Base-by-base conservation (phyloP, 2,888 invertebrate genomes). In the Leistus spinibarbis region DNA sequence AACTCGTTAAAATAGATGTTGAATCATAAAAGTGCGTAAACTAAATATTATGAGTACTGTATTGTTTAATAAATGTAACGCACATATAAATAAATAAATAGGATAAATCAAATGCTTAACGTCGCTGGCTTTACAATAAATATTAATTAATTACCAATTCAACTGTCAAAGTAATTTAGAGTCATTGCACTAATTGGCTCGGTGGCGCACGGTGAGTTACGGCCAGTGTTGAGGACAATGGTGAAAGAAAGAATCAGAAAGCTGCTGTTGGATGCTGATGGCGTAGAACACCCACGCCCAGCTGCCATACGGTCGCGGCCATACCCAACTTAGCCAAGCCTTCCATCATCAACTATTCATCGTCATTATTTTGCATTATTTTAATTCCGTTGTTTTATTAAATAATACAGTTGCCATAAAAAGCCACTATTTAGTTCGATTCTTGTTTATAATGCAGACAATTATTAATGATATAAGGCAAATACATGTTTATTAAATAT, bases 81-180 rank as follows among this genome's bases (percentile, higher is more conserved):
- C 64, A 40, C 40, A 40, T 40, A 40, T 40, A 13, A 10, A 40
- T 40, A 13, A 10, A 40, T 40, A 40, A 40, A 27, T 27, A 67
- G n/a, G 73, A 73, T 73, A 73, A 73, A 73, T 73, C 73, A 73
- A 73, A 67, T 54, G 72, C 67, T 73, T 73, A 67, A 73, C 66
- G 73, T 66, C 53, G 53, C 10, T 40, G 23, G 20, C 54, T 57
- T 40, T 54, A 57, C 64, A 27, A 75, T 75, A 75, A 75, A 75
- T 75, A 75, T 75, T 75, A 75, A 75, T 75, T 75, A 75, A 75
- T 75, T 75, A 75, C 69, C 75, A 69, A 75, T 75, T 75, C 75
- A 75, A 64, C 75, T 75, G 75, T 69, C 75, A 75, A 20, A 27
- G 75, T 75, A 75, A 75, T 75, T 68, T 69, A 75, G 64, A 64